phyloP scores from a whole-genome alignment of 2,113 vertebrate species.

The Oceanodroma tethys region DNA sequence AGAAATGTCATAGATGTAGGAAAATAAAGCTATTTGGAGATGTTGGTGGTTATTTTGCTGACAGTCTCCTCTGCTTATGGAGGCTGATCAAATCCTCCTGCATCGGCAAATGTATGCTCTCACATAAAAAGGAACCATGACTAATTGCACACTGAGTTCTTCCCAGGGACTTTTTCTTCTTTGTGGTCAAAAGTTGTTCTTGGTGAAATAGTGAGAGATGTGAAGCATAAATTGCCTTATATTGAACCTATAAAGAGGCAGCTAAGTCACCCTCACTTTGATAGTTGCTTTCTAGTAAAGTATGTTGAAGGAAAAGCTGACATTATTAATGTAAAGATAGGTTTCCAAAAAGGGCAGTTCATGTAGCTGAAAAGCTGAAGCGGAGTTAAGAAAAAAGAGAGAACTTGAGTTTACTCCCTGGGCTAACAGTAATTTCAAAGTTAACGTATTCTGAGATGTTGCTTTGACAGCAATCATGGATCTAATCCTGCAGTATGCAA shows the following conservation, averaged over 20 bases:
- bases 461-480: conserved; percentile 33
- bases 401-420: background rate
- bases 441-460: background rate
- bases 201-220: background rate
- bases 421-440: conserved; percentile 21
- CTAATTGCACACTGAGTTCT: background rate
- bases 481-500: conserved; percentile 6
- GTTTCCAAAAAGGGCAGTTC: background rate
- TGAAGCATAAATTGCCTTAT: background rate
- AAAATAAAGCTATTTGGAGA: background rate
- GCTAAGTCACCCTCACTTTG: background rate
- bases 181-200: background rate
- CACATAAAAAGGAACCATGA: background rate
- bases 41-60: background rate
- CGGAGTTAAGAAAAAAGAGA: background rate
- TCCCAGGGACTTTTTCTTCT: background rate
- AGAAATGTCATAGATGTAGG: background rate
- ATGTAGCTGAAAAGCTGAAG: background rate
- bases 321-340: background rate
- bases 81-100: background rate
- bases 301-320: background rate
- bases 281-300: background rate
- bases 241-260: background rate
- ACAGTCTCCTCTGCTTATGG: background rate
- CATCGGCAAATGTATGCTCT: background rate